phyloP scores from a whole-genome alignment of 2,797 vertebrate species.

The Micropoecilia bifurca region DNA sequence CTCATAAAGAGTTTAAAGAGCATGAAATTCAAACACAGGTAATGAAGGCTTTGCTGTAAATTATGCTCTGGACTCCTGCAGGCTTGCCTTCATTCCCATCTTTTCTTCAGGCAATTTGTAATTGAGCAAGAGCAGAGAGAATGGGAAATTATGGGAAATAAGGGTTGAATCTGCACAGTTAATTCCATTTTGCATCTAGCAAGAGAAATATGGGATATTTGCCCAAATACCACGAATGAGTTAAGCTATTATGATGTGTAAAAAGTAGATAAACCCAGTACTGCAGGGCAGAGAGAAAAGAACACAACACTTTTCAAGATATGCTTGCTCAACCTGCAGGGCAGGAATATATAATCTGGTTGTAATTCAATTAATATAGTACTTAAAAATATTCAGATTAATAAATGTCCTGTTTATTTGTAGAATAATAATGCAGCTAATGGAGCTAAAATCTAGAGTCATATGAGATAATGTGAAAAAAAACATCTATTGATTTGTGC shows the following conservation, averaged over 20 bases:
- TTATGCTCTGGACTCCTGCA: slow-evolving; percentile 49
- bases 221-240: slow-evolving; percentile 42
- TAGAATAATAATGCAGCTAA: slow-evolving; percentile 41
- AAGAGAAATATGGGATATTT: slow-evolving; percentile 45
- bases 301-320: slow-evolving; percentile 43
- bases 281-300: slow-evolving; percentile 34
- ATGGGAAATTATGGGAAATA: slow-evolving; percentile 30
- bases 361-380: slow-evolving; percentile 69
- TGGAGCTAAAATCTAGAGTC: slow-evolving; percentile 45
- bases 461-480: slow-evolving; percentile 43
- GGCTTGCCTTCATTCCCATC: slow-evolving; percentile 30
- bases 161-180: slow-evolving; percentile 14
- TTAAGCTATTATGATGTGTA: slow-evolving; percentile 60
- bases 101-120: slow-evolving; percentile 48
- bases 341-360: slow-evolving; percentile 53
- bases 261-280: slow-evolving; percentile 52
- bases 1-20: slow-evolving; percentile 64
- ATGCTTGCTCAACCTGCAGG: slow-evolving; percentile 55
- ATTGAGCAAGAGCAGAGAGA: slow-evolving; percentile 32
- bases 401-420: slow-evolving; percentile 53
- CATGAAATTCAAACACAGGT: slow-evolving; percentile 67
- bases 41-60: slow-evolving; percentile 52
- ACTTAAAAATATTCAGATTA: slow-evolving; percentile 55
- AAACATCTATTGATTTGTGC: slow-evolving; percentile 61
- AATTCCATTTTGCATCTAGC: slow-evolving; percentile 42